Evolutionary conservation across 2,888 invertebrate genomes (phyloP), one percentile per base, ranked within the genome.

Genomic region (Eugnorisma glareosa): DNA sequence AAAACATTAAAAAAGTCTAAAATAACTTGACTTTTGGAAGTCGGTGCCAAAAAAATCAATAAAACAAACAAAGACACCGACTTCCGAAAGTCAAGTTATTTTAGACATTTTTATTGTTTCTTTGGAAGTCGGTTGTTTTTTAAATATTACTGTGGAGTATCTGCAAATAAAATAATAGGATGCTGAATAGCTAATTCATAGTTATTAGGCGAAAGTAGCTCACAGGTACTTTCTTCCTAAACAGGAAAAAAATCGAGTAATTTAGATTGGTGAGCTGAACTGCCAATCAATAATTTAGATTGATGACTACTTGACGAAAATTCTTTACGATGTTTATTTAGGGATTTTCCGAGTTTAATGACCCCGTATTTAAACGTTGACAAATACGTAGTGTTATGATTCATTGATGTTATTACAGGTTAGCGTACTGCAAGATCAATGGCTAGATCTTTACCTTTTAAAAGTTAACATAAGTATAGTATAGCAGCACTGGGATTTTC

Each of bases 281-380:
- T 11, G 21, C 48, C 48, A 8, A 51, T 2, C 10, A 24, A 3
- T 24, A 5, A 57, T 43, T 71, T 57, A 21, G 8, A 21, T 37
- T 73, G 63, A 54, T 64, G 43, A 43, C 51, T 18, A 43, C 18
- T 45, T 37, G 6, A 54, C 10, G 18, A 35, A 51, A 31, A 54
- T n/a, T n/a, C 11, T 54, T n/a, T 11, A n/a, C 0, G n/a, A 54
- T 10, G 51, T 51, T 75, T 76, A 48, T n/a, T 24, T 24, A n/a
- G 77, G 77, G 68, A 63, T 61, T 77, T 51, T 61, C 68, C 51
- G 43, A 77, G 13, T 68, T 76, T 63, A 18, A 59, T 77, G 54
- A 13, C n/a, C n/a, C n/a, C 13, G n/a, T n/a, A n/a, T 54, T 54
- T 54, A 54, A 13, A n/a, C n/a, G n/a, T 54, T 54, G n/a, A 54